Base-by-base conservation (phyloP, 2,797 vertebrate species). In the Taeniopygia guttata region DNA sequence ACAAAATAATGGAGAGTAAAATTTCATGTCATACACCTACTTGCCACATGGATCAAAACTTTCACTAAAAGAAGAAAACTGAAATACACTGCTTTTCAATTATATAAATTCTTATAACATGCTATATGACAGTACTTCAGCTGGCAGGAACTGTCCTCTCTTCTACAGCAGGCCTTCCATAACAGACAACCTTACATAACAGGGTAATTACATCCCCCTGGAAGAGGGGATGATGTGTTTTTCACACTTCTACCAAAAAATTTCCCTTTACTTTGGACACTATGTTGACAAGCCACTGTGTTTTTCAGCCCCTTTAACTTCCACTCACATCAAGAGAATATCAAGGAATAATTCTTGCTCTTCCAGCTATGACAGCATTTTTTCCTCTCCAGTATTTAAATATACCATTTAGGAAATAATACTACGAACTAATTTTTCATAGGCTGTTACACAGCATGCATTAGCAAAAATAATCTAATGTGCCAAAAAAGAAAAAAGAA, bases 141-240 rank as follows among this genome's bases (percentile, higher is more conserved):
- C 42, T 56, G 54, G 29, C 58, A n/a, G 25, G 36, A 64, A 34
- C 26, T 2, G 5, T 13, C 36, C 45, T 60, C 13, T 21, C n/a
- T 30, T 26, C 34, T 46, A 9, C 6, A 34, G 27, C 30, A 66
- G n/a, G 25, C 2, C 36, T 38, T 38, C 36, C 36, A 38, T 38
- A 38, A 38, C 54, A 48, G 18, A 16, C 1, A 13, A 45, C 8
- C 43, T 80, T 10, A 13, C 27, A 25, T 3, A 11, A 10, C 22
- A 48, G 12, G 0, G 0, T 13, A 19, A 48, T 13, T 30, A 20
- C n/a, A 32, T 7, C 14, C 7, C 52, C 32, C 34, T 34, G 58
- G 27, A 7, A 5, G 19, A 49, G 30, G 30, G 5, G 21, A 55
- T 25, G 12, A 10, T 1, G 0, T 30, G 22, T 26, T 26, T 91